Evolutionary conservation across 2,888 invertebrate genomes (phyloP), one percentile per base, ranked within the genome.

Genomic region (Drosophila kuntzei): DNA sequence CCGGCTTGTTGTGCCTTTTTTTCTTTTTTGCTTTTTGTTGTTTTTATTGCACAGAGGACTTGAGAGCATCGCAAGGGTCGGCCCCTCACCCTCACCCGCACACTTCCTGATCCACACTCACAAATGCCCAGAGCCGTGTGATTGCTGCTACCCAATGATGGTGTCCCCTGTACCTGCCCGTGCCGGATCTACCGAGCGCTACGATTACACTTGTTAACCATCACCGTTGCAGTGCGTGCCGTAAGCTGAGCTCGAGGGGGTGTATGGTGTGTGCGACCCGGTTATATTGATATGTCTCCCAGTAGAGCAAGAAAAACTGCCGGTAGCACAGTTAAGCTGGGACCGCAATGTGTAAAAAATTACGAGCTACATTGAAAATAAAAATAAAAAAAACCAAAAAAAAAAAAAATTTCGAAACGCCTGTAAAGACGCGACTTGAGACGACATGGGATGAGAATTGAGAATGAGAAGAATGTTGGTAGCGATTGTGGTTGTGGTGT

Each of bases 201-300:
- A 29, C 77, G 46, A 66, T 64, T 86, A 87, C 83, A 83, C 83
- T 83, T 83, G 83, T 87, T 89, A 54, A 11, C 46, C 61, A 18
- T 46, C 46, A 41, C 37, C 61, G 55, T 51, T 49, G 65, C 55
- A 72, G 76, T 80, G 82, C 85, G 80, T 89, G 87, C 75, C 59
- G 49, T 62, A 55, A 29, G 39, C 61, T 25, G 36, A 49, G 25
- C 12, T 16, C 39, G 36, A 27, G 54, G 32, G 25, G 8, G 12
- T 8, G 54, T 25, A 39, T 47, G 39, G 51, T n/a, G 55, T 37
- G 43, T 43, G 58, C 22, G 51, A 46, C 62, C 41, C 69, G 69
- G 69, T 70, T 83, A 85, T 87, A 90, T 90, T 90, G 89, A 90
- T 90, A 90, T 89, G 88, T 87, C 86, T 92, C 90, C 92, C 91